These are phyloP conservation scores for Ypsolopha scabrella DNA, from an alignment of 2,888 invertebrate genomes.

Conservation along the genomic window DNA sequence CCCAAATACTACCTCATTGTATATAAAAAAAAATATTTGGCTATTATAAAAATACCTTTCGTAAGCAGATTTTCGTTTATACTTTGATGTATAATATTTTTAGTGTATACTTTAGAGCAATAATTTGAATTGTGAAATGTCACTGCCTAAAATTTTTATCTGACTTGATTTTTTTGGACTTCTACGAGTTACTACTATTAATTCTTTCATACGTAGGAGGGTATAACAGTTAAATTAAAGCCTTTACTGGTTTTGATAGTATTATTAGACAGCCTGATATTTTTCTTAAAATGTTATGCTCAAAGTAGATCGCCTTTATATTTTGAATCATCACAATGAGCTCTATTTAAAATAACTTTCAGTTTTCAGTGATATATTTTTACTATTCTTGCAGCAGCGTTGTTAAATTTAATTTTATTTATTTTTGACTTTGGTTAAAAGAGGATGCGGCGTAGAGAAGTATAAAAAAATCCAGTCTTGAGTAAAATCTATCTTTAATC, in stretches of 20 bases:
- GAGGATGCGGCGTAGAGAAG: no score
- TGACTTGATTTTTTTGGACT: conserved; percentile 15
- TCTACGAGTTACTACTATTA: background rate
- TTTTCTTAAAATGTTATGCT: no score
- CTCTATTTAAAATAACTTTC: no score
- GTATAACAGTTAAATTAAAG: background rate
- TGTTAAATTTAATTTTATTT: no score
- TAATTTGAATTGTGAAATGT: conserved; percentile 39
- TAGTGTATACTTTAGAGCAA: conserved; percentile 42
- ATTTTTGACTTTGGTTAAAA: no score
- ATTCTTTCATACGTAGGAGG: background rate
- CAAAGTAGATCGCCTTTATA: no score
- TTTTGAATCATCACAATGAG: no score
- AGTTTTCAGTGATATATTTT: no score
- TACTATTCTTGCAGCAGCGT: no score
- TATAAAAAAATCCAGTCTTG: no score
- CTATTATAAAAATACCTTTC: conserved; percentile 40
- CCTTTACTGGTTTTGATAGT: background rate
- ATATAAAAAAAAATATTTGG: conserved; percentile 53
- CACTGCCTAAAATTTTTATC: conserved; percentile 40
- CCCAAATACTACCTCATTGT: conserved; percentile 67
- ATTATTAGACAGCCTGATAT: background rate
- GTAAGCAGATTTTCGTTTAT: conserved; percentile 37
- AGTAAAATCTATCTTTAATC: no score
- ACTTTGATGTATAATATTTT: conserved; percentile 25